Evolutionary conservation across 2,797 vertebrate species (phyloP), one percentile per base, ranked within the genome.

Genomic region (Heterohyrax brucei): DNA sequence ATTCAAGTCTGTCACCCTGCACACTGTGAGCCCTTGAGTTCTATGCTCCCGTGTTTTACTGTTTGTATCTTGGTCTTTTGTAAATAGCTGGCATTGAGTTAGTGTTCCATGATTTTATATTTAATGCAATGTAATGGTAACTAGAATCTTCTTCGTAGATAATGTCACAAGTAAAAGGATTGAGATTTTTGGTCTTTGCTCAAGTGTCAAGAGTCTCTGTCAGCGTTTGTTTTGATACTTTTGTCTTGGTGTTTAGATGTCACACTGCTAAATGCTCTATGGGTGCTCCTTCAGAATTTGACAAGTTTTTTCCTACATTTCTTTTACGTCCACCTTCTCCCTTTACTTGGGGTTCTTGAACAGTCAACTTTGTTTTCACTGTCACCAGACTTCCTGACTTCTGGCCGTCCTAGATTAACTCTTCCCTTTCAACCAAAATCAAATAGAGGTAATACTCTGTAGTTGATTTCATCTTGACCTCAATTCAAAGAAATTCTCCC

Each of bases 161-260:
- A 68, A 48, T 53, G 80, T 89, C 93, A 78, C 39, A 82, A 85
- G 66, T 59, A 87, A 93, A 95, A 22, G 46, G 62, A 46, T 82
- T 68, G 39, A 80, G 5, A 3, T 82, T 77, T 26, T 18, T 75
- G 82, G 73, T 81, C 61, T 87, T 93, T 66, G 7, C 21, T 96
- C 13, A 30, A 72, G 72, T 86, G 53, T 95, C 48, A 92, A 87
- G 78, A 88, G 66, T 84, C 53, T 83, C 28, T 50, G 5, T 7
- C 80, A 56, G 79, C 10, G 19, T 5, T 3, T 0, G 7, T 68
- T 85, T 87, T 59, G n/a, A 64, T 48, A 22, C 21, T 86, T 66
- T 48, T 28, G 24, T 39, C 10, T 80, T 73, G 79, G 2, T 75
- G 33, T 53, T 90, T 75, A 12, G 46, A 46, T 28, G 22, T 75